These are phyloP conservation scores for Luscinia megarhynchos DNA, from an alignment of 2,797 vertebrate genomes.

Conservation along the genomic window DNA sequence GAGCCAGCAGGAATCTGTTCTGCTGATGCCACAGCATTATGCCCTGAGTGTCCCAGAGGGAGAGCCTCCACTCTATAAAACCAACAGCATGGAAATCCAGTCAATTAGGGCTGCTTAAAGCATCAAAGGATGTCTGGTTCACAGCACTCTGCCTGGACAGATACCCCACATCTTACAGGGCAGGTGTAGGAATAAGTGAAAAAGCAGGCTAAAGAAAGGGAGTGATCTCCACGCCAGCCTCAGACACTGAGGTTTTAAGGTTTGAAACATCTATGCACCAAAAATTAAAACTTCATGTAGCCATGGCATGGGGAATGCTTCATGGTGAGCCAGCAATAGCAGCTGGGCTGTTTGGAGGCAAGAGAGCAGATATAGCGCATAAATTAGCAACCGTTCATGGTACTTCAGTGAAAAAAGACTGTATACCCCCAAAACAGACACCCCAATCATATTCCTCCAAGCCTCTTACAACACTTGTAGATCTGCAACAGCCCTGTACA, in stretches of 20 bases:
- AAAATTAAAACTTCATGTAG: neutral
- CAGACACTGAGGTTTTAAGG: neutral
- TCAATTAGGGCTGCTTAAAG: neutral
- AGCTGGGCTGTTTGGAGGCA: neutral
- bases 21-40: neutral
- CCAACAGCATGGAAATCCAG: neutral
- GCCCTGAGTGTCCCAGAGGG: neutral
- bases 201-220: neutral
- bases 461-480: neutral
- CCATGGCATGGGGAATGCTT: neutral
- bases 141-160: neutral
- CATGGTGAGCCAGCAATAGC: neutral
- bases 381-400: neutral
- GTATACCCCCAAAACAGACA: neutral
- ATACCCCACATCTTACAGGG: neutral
- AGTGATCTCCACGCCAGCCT: neutral
- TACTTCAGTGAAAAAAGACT: neutral
- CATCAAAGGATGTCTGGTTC: neutral
- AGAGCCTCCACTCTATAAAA: neutral
- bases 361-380: neutral
- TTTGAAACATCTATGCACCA: neutral
- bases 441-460: neutral
- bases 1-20: neutral
- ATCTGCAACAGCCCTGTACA: neutral
- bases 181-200: neutral